Evolutionary conservation across 2,797 vertebrate genomes (phyloP).

Genomic region (Scomberomorus guttatus): DNA sequence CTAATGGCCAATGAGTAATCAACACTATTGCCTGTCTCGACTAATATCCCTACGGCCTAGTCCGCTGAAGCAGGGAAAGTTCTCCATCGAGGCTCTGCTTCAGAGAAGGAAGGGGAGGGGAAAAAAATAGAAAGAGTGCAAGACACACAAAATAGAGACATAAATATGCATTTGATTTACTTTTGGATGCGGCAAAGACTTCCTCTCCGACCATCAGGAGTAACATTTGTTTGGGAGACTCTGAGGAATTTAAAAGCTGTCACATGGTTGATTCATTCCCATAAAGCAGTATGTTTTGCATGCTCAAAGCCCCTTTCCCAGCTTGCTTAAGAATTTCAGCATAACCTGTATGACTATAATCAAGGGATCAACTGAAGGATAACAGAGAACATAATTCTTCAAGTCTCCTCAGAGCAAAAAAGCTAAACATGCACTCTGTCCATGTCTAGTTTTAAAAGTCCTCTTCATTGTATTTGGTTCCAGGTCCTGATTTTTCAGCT

Average conservation of each 20-base stretch:
- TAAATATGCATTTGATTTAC: slow-evolving; percentile 77
- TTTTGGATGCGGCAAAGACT: slow-evolving; percentile 74
- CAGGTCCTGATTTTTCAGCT: slow-evolving; percentile 70
- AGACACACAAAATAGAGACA: slow-evolving; percentile 63
- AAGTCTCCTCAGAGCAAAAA: slow-evolving; percentile 65
- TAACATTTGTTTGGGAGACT: slow-evolving; percentile 77
- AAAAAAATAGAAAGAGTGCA: background rate
- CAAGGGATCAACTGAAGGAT: slow-evolving; percentile 78
- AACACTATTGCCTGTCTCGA: slow-evolving; percentile 90
- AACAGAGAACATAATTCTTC: slow-evolving; percentile 76
- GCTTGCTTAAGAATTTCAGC: slow-evolving; percentile 79
- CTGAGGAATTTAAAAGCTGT: slow-evolving; percentile 77
- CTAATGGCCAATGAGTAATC: slow-evolving; percentile 91
- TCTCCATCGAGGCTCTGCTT: slow-evolving; percentile 47
- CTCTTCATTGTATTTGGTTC: slow-evolving; percentile 65
- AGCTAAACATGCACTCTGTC: slow-evolving; percentile 56
- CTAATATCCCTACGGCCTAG: slow-evolving; percentile 81
- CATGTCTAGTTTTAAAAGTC: slow-evolving; percentile 58
- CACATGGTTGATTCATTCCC: slow-evolving; percentile 77
- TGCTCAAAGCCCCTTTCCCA: slow-evolving; percentile 75
- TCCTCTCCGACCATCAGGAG: slow-evolving; percentile 70
- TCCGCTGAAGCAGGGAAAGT: slow-evolving; percentile 74
- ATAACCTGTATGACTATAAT: slow-evolving; percentile 78
- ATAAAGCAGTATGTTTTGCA: slow-evolving; percentile 74
- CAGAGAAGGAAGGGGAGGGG: slow-evolving; percentile 27